Evolutionary conservation across 2,888 invertebrate species (phyloP), one percentile per base, ranked within the genome.

Genomic region (Pollenia angustigena): DNA sequence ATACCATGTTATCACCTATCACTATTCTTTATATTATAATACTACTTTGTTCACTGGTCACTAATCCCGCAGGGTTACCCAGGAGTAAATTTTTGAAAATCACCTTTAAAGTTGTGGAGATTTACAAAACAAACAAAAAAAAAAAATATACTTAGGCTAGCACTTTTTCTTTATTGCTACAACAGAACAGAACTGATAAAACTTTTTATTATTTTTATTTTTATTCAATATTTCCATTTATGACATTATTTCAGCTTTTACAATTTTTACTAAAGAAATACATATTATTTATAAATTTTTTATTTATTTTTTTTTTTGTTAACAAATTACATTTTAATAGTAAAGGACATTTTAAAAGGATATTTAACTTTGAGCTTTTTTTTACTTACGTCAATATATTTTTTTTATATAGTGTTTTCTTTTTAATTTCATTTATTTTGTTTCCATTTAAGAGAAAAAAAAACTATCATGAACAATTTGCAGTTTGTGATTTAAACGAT

Each of bases 201-300:
- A 32, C 32, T 32, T 6, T 32, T 46, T 46, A 14, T 58, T 56
- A 1, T 78, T 76, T 83, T 80, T 75, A 71, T 83, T 64, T 86
- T 86, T 86, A 80, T 83, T 86, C 52, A 86, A 86, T 80, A 80
- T 79, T 86, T 83, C 80, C 83, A 83, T 83, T 83, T 83, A 83
- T 86, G 83, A 80, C 86, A 76, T 82, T 64, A 52, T 81, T 68
- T 80, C 66, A 72, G 81, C 75, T 75, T 84, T 60, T 72, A 82
- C 71, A 76, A 72, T 81, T 81, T 69, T 83, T 76, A 76, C 82
- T 86, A 86, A 82, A 75, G 86, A 86, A 83, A 83, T 86, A 86
- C 82, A 82, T 79, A 69, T 74, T 68, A 58, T 69, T 85, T 66
- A 69, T 82, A 79, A 82, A 74, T 80, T 50, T 66, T 69, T 82